Conservation (phyloP, 2,113 vertebrate genomes). For the Thinocorus orbignyianus region DNA sequence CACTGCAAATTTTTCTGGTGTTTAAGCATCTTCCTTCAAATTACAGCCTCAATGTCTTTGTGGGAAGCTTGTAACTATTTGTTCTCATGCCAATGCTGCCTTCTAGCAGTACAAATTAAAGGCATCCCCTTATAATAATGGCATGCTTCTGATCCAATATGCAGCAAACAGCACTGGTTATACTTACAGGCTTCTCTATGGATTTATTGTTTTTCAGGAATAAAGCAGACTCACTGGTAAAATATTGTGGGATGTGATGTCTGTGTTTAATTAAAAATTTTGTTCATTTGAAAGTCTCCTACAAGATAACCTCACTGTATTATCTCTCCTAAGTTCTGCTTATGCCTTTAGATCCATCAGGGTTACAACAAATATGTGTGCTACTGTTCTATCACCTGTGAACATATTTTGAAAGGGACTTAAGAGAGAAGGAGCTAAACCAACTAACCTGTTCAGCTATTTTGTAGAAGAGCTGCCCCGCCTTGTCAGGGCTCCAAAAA, state of each 20-base stretch:
- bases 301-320: neutral
- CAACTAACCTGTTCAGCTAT: neutral
- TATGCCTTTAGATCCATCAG: neutral
- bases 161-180: neutral
- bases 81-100: neutral
- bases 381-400: neutral
- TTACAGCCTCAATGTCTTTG: neutral
- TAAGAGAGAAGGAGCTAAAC: neutral
- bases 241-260: neutral
- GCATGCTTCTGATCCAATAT: neutral
- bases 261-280: neutral
- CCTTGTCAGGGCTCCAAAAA: neutral
- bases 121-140: neutral
- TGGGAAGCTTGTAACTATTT: neutral
- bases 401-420: neutral
- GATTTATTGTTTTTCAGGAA: neutral
- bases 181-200: neutral
- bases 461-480: neutral
- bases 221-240: neutral
- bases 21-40: neutral
- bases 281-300: neutral
- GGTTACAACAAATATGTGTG: neutral
- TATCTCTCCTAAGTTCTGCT: neutral
- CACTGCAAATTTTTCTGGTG: neutral
- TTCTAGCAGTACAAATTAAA: neutral